Conservation (phyloP, 2,113 vertebrate species). For the Phylloscopus whistleri region DNA sequence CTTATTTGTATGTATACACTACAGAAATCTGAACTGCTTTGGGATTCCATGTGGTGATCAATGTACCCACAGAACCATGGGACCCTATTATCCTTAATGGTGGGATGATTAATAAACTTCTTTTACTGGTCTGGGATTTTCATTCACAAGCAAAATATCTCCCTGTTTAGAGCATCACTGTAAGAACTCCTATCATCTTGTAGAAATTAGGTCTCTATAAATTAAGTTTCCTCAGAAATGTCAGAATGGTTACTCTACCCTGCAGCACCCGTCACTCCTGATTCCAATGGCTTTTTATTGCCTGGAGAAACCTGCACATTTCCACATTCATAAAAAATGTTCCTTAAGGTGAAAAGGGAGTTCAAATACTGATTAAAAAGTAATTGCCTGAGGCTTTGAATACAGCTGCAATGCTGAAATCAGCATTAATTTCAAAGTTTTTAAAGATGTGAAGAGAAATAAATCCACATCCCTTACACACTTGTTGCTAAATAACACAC, state of each 20-base stretch:
- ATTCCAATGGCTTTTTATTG: neutral
- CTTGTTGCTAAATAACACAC: neutral
- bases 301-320: neutral
- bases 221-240: neutral
- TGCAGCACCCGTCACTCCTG: neutral
- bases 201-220: neutral
- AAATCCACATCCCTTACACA: neutral
- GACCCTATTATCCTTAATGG: fast-evolving
- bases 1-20: neutral
- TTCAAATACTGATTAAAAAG: conserved; percentile 38
- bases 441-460: neutral
- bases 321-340: neutral
- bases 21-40: neutral
- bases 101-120: neutral
- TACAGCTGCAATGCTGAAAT: neutral
- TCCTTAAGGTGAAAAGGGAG: conserved; percentile 16
- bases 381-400: neutral
- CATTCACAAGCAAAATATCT: neutral
- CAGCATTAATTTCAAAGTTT: conserved; percentile 23
- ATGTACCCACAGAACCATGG: neutral
- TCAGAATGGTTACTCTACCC: neutral
- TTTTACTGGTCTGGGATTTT: neutral
- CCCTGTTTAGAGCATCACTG: neutral
- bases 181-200: neutral
- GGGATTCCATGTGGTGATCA: neutral